Base-by-base conservation (phyloP, 2,888 invertebrate genomes). In the Sphaerophoria rueppellii region DNA sequence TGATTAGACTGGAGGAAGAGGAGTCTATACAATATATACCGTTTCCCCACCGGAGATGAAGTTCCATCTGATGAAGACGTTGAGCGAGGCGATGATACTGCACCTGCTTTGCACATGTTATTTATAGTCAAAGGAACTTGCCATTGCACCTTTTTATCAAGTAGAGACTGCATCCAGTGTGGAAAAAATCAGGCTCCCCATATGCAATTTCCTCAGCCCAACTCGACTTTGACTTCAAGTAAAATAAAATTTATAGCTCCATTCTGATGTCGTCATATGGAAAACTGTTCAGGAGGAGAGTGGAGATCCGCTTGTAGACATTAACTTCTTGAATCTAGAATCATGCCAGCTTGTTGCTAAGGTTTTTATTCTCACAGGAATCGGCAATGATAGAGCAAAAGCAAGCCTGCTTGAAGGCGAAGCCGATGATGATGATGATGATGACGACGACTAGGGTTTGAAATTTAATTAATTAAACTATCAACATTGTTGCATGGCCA, bases 391-490 rank as follows among this genome's bases (percentile, higher is more conserved):
- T 54, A 34, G 48, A 54, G 40, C 50, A 58, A 50, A n/a, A 40
- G 12, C 58, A 9, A 58, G 35, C 75, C 40, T 67, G 37, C 52
- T 67, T n/a, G 52, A 67, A 67, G 67, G 37, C 9, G 67, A 52
- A 52, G 11, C 16, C 6, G 37, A n/a, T n/a, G 57, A 46, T 52
- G 63, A 34, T 24, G 54, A 63, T 69, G 81, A 54, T 43, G 81
- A 71, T 63, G 79, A 43, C 16, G 73, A 54, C 54, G 73, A 65
- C 58, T 75, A 55, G 54, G 55, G 65, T 52, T 72, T 55, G 79
- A 79, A 57, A 83, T 80, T 60, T 79, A 83, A 83, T 83, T 80
- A 83, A 83, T 83, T 83, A 79, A 71, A 83, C 74, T 72, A 83
- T 83, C 83, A 75, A 75, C 80, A 80, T 67, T 75, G 80, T 75